Conservation (phyloP, 2,113 vertebrate species). For the Aspiorhynchus laticeps region DNA sequence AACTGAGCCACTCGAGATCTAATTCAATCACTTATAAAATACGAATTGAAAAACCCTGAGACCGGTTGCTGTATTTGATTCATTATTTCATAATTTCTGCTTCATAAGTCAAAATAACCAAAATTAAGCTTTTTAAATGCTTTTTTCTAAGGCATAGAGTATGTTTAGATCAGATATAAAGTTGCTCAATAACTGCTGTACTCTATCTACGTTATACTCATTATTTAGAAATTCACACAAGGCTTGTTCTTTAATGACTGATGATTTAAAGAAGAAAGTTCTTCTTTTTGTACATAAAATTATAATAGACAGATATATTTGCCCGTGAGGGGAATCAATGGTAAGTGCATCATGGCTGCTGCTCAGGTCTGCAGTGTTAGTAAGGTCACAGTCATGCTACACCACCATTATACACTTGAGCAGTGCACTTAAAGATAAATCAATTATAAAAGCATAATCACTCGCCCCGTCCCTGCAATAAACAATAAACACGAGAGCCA, state of each 20-base stretch:
- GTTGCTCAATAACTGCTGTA: neutral
- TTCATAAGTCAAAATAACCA: neutral
- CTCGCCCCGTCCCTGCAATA: neutral
- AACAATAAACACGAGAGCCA: slow-evolving; percentile 20
- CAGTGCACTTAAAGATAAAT: slow-evolving; percentile 33
- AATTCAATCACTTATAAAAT: slow-evolving; percentile 48
- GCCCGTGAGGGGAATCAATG: neutral
- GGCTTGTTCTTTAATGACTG: too few relatives aligned
- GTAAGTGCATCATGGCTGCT: slow-evolving; percentile 11
- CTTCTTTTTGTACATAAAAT: neutral
- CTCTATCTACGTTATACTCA: neutral
- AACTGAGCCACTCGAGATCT: slow-evolving; percentile 38
- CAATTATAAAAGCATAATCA: slow-evolving; percentile 21
- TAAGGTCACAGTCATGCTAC: slow-evolving; percentile 23
- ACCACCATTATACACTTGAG: slow-evolving; percentile 34
- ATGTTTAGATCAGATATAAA: neutral
- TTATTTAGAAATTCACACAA: neutral
- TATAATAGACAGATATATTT: neutral
- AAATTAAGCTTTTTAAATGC: neutral
- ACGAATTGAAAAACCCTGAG: slow-evolving; percentile 18
- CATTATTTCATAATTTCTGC: neutral
- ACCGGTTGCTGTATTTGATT: neutral
- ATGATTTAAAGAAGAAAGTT: neutral
- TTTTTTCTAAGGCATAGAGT: too few relatives aligned
- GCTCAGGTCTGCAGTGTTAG: neutral